Conservation (phyloP, 2,888 invertebrate genomes). For the Aspidiotus rigidus region DNA sequence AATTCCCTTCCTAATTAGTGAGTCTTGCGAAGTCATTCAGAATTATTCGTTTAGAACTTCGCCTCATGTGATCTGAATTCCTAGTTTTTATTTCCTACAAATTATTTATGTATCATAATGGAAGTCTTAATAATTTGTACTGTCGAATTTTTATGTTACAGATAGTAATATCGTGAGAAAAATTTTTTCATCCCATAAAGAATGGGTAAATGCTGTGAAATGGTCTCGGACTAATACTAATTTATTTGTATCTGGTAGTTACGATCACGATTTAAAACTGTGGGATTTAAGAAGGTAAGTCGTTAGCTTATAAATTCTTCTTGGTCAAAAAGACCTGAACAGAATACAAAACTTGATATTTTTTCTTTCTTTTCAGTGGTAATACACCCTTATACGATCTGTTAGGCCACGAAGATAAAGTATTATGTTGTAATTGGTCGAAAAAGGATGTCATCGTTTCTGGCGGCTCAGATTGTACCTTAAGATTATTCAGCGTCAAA, state of each 20-base stretch:
- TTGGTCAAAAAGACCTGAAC: no score
- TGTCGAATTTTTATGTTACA: conserved; percentile 41
- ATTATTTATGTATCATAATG: not conserved
- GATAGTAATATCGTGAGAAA: conserved; percentile 80
- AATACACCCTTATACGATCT: conserved; percentile 87
- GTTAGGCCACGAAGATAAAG: conserved; percentile 86
- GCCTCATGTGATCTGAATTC: no score
- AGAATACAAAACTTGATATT: not conserved
- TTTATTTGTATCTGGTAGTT: conserved; percentile 84
- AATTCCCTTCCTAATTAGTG: no score
- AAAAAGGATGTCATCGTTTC: conserved; percentile 75
- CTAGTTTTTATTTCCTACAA: no score
- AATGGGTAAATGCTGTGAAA: conserved; percentile 83
- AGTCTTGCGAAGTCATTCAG: no score
- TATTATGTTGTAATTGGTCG: conserved; percentile 89
- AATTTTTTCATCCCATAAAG: conserved; percentile 76
- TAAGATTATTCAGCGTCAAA: conserved; percentile 73
- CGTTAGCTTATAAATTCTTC: no score
- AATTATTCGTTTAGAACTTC: no score
- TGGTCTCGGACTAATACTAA: conserved; percentile 79
- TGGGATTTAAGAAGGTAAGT: conserved; percentile 86
- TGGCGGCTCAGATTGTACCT: conserved; percentile 85
- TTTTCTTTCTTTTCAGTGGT: conserved; percentile 52
- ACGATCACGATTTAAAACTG: conserved; percentile 81
- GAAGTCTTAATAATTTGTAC: no score